Evolutionary conservation across 2,113 vertebrate species (phyloP).

Genomic region (Brachyistius frenatus): DNA sequence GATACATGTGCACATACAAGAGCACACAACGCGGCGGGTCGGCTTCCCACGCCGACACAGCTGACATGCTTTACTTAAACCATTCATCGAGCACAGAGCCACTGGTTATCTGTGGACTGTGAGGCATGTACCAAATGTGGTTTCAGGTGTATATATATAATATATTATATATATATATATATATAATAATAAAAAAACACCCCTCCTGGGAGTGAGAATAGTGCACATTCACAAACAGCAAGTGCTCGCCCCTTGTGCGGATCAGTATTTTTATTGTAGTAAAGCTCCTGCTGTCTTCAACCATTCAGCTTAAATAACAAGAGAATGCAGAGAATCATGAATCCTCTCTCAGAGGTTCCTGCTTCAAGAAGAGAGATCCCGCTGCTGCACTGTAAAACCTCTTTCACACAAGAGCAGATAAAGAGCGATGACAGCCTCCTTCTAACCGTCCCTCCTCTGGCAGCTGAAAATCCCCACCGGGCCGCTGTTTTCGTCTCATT

Average conservation of each 20-base stretch:
- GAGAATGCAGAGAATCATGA: constrained; percentile 44
- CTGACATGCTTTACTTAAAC: constrained; percentile 34
- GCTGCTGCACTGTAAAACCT: constrained; percentile 28
- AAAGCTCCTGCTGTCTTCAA: constrained; percentile 32
- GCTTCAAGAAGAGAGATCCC: constrained; percentile 40
- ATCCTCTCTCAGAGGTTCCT: constrained; percentile 39
- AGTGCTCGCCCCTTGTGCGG: constrained; percentile 27
- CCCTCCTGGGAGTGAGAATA: not conserved
- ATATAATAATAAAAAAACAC: too few relatives aligned
- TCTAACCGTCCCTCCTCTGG: constrained; percentile 41
- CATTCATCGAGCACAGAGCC: not conserved
- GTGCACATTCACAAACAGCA: constrained; percentile 26
- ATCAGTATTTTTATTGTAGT: constrained; percentile 26
- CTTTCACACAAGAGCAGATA: constrained; percentile 48
- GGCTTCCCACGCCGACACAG: constrained; percentile 42
- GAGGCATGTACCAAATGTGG: constrained; percentile 35
- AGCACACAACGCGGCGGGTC: constrained; percentile 11
- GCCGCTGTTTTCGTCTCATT: constrained; percentile 22
- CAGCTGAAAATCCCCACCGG: constrained; percentile 47
- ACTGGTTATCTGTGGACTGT: constrained; percentile 56
- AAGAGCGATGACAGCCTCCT: constrained; percentile 45
- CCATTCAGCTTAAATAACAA: constrained; percentile 28
- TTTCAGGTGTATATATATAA: too few relatives aligned
- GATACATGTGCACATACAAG: constrained; percentile 5
- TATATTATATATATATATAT: too few relatives aligned